These are phyloP conservation scores for Podargus strigoides DNA, from an alignment of 2,797 vertebrate genomes.

Conservation along the genomic window DNA sequence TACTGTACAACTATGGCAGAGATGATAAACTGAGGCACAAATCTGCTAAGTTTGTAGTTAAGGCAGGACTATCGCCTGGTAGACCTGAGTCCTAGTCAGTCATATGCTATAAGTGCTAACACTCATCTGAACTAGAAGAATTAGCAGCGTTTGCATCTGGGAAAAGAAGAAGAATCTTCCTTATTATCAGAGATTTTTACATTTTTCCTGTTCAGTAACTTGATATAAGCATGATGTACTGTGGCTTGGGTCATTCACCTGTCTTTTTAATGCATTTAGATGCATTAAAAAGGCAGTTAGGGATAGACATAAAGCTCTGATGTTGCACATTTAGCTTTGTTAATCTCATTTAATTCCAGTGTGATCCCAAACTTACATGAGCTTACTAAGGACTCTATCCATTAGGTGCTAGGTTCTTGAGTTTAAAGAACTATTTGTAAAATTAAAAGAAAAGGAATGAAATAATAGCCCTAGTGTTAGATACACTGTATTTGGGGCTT, in stretches of 20 bases:
- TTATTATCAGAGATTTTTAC: neutral
- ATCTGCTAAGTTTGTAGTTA: neutral
- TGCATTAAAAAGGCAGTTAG: neutral
- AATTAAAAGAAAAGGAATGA: neutral
- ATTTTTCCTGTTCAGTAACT: neutral
- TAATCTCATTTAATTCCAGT: conserved; percentile 3
- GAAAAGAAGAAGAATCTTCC: neutral
- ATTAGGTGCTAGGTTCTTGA: neutral
- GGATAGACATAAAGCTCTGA: neutral
- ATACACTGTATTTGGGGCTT: neutral
- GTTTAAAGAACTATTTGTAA: neutral
- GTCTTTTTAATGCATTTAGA: neutral
- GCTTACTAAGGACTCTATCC: neutral
- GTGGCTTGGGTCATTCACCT: neutral
- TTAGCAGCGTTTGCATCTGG: neutral
- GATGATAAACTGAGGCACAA: neutral
- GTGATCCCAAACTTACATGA: neutral
- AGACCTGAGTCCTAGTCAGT: neutral
- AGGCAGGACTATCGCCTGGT: neutral
- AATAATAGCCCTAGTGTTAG: neutral
- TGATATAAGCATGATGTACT: neutral
- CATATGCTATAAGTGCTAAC: neutral
- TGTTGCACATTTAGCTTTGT: neutral
- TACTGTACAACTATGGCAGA: neutral
- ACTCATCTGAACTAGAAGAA: neutral